phyloP scores from a whole-genome alignment of 1,140 invertebrate genomes.

The Ylistrum balloti region DNA sequence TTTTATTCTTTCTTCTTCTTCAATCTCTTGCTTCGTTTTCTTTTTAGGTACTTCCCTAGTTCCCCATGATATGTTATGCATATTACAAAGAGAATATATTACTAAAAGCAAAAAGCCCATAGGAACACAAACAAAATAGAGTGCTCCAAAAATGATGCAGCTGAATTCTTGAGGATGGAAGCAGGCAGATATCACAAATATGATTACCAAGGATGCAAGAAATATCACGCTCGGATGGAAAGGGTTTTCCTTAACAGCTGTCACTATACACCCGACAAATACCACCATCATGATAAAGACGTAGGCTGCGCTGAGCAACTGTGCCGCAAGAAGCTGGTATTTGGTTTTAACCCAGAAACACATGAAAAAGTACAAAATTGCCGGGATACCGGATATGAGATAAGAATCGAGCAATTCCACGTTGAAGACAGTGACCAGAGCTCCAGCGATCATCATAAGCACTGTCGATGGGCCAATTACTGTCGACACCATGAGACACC shows the following conservation, averaged over 20 bases:
- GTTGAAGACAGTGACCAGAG: conserved; percentile 84
- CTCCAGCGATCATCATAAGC: conserved; percentile 83
- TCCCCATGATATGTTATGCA: conserved; percentile 80
- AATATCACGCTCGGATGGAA: conserved; percentile 78
- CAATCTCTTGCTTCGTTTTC: conserved; percentile 81
- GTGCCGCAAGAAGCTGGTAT: conserved; percentile 81
- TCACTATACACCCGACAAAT: conserved; percentile 76
- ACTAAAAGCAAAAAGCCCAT: conserved; percentile 79
- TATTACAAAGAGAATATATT: conserved; percentile 79
- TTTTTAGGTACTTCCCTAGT: conserved; percentile 76
- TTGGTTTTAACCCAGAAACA: conserved; percentile 83
- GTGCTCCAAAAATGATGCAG: conserved; percentile 75
- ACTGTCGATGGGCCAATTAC: conserved; percentile 86
- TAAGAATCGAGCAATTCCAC: conserved; percentile 80
- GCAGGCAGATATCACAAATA: conserved; percentile 76
- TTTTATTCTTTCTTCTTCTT: conserved; percentile 65
- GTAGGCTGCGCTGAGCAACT: conserved; percentile 76
- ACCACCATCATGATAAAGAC: conserved; percentile 81
- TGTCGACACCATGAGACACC: conserved; percentile 57
- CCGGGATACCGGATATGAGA: conserved; percentile 83
- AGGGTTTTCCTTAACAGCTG: conserved; percentile 66
- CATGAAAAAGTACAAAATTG: conserved; percentile 83
- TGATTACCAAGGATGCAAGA: conserved; percentile 69
- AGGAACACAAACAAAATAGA: conserved; percentile 80
- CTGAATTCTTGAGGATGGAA: conserved; percentile 79